Evolutionary conservation across 1,140 invertebrate species (phyloP).

Genomic region (Drosophila quadrilineata): DNA sequence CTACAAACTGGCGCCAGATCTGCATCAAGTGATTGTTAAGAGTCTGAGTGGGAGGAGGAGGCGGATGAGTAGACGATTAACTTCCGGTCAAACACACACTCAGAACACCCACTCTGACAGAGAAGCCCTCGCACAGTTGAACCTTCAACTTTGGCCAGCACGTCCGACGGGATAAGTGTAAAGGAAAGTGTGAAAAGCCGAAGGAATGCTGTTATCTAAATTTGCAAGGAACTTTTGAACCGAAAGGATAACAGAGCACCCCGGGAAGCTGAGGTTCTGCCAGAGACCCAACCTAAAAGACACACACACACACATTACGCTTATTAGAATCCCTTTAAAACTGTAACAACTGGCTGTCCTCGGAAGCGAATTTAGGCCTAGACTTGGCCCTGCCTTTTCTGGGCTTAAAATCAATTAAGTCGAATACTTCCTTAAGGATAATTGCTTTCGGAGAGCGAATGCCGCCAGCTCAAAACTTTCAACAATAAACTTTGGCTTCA

Average conservation of each 20-base stretch:
- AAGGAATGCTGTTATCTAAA: conserved; percentile 73
- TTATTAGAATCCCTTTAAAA: conserved; percentile 77
- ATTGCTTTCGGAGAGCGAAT: conserved; percentile 70
- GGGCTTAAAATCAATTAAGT: conserved; percentile 72
- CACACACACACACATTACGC: conserved; percentile 57
- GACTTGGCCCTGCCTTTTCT: background rate
- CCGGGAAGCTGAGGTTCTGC: background rate
- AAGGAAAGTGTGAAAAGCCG: conserved; percentile 71
- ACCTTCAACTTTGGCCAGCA: conserved; percentile 56
- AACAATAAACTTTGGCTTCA: conserved; percentile 67
- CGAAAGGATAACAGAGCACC: conserved; percentile 53
- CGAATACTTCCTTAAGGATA: conserved; percentile 75
- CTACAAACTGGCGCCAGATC: conserved; percentile 43
- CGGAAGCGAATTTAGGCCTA: background rate
- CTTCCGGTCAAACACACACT: conserved; percentile 62
- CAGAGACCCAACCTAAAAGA: conserved; percentile 19
- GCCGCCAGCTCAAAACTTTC: conserved; percentile 67
- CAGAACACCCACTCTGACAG: background rate
- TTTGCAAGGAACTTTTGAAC: conserved; percentile 64
- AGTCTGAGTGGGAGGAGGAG: conserved; percentile 4
- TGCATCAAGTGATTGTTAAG: background rate
- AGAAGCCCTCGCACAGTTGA: conserved; percentile 49
- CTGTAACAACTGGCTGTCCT: conserved; percentile 47
- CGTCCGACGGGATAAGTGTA: conserved; percentile 35
- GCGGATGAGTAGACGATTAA: conserved; percentile 35